Conservation (phyloP, 1,140 invertebrate genomes). For the Bombus balteatus region DNA sequence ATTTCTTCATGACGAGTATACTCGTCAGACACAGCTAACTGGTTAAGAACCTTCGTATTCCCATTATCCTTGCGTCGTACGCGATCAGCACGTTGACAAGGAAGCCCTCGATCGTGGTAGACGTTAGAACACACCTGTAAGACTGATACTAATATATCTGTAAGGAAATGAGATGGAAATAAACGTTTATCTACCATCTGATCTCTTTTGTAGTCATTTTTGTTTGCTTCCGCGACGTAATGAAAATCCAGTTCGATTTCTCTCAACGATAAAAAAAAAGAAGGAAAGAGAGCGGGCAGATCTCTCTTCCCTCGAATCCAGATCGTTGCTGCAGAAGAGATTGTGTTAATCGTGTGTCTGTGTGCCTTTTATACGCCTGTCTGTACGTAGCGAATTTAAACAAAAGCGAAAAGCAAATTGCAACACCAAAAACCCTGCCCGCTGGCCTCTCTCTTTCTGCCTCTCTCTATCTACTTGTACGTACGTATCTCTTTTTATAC, state of each 20-base stretch:
- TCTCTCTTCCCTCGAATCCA: too few species aligned
- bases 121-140: slow-evolving; percentile 1
- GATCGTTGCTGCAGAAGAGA: neutral
- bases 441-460: slow-evolving; percentile 72
- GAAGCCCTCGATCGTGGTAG: neutral
- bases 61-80: slow-evolving; percentile 47
- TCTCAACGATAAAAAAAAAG: neutral
- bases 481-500: slow-evolving; percentile 79
- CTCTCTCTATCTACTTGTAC: slow-evolving; percentile 69
- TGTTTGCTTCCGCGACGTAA: slow-evolving; percentile 17
- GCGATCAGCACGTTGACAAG: neutral
- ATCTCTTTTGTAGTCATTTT: slow-evolving; percentile 48
- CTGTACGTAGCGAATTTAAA: slow-evolving; percentile 46
- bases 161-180: slow-evolving; percentile 41
- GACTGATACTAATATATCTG: slow-evolving; percentile 3
- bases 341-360: slow-evolving; percentile 1
- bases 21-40: too few species aligned
- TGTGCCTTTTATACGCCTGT: slow-evolving; percentile 51
- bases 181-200: slow-evolving; percentile 47
- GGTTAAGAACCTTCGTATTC: neutral
- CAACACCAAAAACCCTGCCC: slow-evolving; percentile 55
- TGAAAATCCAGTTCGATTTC: neutral
- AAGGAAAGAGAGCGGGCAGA: neutral
- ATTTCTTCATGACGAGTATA: too few species aligned
- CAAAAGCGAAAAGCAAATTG: neutral